Evolutionary conservation across 2,113 vertebrate species (phyloP).

Genomic region (Urocitellus parryii): DNA sequence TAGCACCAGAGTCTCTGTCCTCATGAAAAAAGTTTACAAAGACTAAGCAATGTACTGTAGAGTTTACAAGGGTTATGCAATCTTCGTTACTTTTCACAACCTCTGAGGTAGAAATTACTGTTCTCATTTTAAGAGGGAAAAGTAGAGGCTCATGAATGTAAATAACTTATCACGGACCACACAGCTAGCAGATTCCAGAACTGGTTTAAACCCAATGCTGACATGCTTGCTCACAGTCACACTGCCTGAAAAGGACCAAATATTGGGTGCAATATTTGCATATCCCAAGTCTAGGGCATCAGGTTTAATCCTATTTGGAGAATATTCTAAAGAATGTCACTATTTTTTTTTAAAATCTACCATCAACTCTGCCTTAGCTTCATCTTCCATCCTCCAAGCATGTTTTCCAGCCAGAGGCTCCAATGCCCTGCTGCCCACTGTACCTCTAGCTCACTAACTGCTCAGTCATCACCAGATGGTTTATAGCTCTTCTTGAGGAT

Average conservation of each 20-base stretch:
- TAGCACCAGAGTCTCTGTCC: background rate
- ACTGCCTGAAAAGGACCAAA: background rate
- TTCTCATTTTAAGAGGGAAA: background rate
- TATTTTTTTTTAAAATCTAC: background rate
- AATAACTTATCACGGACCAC: background rate
- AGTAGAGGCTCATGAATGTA: background rate
- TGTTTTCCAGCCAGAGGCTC: background rate
- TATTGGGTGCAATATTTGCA: background rate
- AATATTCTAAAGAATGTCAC: background rate
- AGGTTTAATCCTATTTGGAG: background rate
- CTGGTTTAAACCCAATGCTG: background rate
- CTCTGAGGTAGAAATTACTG: background rate
- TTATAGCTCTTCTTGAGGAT: background rate
- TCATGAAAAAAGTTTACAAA: background rate
- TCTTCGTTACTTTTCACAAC: background rate
- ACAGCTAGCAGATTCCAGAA: background rate
- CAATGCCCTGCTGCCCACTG: background rate
- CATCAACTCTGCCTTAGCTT: background rate
- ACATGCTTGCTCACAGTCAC: background rate
- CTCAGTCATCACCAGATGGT: background rate
- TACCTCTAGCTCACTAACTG: background rate
- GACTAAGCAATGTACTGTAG: background rate
- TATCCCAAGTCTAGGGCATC: background rate
- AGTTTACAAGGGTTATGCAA: background rate
- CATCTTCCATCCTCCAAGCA: background rate